Conservation (phyloP, 1,140 invertebrate genomes). For the Formica selysi region DNA sequence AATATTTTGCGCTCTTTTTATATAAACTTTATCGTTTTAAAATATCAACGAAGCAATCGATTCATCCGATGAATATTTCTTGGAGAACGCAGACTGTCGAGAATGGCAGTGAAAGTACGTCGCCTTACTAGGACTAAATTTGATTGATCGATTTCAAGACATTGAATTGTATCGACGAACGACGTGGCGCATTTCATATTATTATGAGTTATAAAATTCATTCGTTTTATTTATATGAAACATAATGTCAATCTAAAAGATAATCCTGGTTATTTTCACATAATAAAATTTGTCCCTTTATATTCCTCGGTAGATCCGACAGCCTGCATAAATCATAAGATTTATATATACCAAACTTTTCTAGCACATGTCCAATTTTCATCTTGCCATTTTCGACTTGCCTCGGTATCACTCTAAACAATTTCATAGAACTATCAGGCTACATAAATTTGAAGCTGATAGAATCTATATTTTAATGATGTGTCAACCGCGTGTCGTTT, state of each 20-base stretch:
- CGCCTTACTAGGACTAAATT: conserved; percentile 50
- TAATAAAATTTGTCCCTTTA: not conserved
- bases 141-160: conserved; percentile 68
- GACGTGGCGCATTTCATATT: not conserved
- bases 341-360: not conserved
- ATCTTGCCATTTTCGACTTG: too few species aligned
- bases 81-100: conserved; percentile 61
- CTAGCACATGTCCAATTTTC: not conserved
- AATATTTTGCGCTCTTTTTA: not conserved
- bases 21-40: not conserved
- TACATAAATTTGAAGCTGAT: conserved; percentile 2
- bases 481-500: conserved; percentile 2
- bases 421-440: not conserved
- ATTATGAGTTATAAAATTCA: not conserved
- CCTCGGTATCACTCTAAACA: not conserved
- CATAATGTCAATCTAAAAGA: not conserved
- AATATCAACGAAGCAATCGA: conserved; percentile 42
- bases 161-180: not conserved
- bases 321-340: not conserved
- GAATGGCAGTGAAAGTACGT: conserved; percentile 70
- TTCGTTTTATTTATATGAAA: not conserved
- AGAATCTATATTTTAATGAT: conserved; percentile 15
- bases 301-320: not conserved
- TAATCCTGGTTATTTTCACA: not conserved
- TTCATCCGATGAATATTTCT: conserved; percentile 60